Evolutionary conservation across 2,888 invertebrate species (phyloP).

Genomic region (Brenthis daphne): DNA sequence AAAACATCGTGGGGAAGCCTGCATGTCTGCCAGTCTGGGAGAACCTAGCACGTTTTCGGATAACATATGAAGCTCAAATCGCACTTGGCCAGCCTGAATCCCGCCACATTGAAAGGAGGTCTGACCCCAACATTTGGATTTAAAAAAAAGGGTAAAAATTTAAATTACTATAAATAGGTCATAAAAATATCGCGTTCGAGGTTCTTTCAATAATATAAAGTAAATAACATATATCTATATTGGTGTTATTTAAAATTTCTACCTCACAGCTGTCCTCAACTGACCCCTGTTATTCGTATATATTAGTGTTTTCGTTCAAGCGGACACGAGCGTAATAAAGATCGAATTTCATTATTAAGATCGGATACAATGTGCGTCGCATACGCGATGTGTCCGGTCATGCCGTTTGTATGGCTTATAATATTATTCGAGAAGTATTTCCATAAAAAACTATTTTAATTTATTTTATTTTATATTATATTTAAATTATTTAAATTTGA

Average conservation of each 20-base stretch:
- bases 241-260: not conserved
- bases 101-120: too few species aligned
- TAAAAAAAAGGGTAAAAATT: too few species aligned
- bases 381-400: constrained; percentile 1
- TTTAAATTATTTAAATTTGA: too few species aligned
- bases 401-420: constrained; percentile 5
- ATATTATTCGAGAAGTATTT: not conserved
- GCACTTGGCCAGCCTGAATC: too few species aligned
- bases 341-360: constrained; percentile 15
- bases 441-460: not conserved
- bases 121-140: too few species aligned
- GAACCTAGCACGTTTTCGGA: too few species aligned
- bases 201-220: not conserved
- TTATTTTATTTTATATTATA: too few species aligned
- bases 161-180: too few species aligned
- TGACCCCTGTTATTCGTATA: constrained; percentile 19
- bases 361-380: constrained; percentile 6
- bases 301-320: constrained; percentile 11
- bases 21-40: too few species aligned
- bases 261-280: not conserved
- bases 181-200: too few species aligned
- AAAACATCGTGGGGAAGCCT: too few species aligned
- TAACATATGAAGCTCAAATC: too few species aligned
- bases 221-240: not conserved
- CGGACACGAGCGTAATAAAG: constrained; percentile 14